Percentiles rank a stretch among this genome's conserved stretches.
phyloP scores from a whole-genome alignment of 2,113 vertebrate species.

The Pelmatolapia mariae region DNA sequence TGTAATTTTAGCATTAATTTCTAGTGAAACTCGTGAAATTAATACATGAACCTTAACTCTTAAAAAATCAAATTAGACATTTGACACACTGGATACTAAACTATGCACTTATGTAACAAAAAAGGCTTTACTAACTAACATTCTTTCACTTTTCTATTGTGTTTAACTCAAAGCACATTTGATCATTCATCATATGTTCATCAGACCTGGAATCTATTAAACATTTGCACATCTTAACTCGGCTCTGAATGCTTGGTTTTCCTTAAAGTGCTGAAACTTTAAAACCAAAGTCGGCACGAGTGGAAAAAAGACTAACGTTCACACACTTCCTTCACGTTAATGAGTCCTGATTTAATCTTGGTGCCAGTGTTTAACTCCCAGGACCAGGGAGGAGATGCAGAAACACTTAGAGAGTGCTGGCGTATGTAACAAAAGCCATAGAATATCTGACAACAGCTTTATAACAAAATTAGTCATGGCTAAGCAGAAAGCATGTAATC shows the following conservation, averaged over 20 bases:
- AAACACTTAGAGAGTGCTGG: background rate
- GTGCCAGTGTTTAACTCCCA: background rate
- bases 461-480: slow-evolving; percentile 45
- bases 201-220: background rate
- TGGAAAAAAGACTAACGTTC: background rate
- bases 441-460: slow-evolving; percentile 40
- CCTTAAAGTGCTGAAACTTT: background rate
- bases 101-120: background rate
- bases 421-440: slow-evolving; percentile 31
- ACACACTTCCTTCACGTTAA: background rate
- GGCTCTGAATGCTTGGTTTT: background rate
- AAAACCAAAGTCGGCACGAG: background rate
- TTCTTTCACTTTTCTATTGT: accelerated
- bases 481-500: slow-evolving; percentile 52
- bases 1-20: background rate
- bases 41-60: background rate
- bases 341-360: background rate
- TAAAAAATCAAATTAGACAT: background rate
- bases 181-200: background rate
- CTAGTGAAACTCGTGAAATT: background rate
- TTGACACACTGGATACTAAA: background rate
- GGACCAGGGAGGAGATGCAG: background rate
- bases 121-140: background rate
- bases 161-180: background rate
- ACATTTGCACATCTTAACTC: background rate